These are phyloP conservation scores for Columba livia DNA, from an alignment of 2,113 vertebrate genomes.

Conservation along the genomic window DNA sequence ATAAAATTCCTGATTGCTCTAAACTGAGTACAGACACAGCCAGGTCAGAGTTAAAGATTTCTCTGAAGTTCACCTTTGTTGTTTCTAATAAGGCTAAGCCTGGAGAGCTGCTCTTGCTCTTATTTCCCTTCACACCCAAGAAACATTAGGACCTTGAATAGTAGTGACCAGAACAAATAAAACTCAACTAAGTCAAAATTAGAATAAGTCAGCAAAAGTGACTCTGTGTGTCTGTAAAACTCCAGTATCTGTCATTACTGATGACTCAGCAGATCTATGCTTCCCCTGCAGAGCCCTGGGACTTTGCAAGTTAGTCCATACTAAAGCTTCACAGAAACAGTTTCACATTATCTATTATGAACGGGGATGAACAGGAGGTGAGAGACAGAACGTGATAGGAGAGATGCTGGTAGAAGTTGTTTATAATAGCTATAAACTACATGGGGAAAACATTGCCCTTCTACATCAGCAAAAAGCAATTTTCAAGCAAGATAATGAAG, in stretches of 20 bases:
- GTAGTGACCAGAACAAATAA: background rate
- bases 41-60: background rate
- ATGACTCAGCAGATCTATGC: background rate
- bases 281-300: background rate
- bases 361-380: background rate
- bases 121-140: background rate
- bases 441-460: background rate
- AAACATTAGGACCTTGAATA: background rate
- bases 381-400: background rate
- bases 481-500: constrained; percentile 1
- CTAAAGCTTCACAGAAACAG: background rate
- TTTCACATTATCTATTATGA: background rate
- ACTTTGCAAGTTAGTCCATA: background rate
- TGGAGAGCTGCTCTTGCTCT: background rate
- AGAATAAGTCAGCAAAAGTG: background rate
- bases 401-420: background rate
- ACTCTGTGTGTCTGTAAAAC: background rate
- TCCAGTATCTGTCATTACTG: background rate
- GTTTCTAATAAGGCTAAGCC: background rate
- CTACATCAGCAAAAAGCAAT: background rate
- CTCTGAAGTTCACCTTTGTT: constrained; percentile 8
- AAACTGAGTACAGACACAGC: background rate
- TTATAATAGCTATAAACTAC: constrained; percentile 33
- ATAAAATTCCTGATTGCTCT: background rate
- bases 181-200: background rate